Evolutionary conservation across 2,888 invertebrate genomes (phyloP), one percentile per base, ranked within the genome.

Genomic region (Dione vanillae): DNA sequence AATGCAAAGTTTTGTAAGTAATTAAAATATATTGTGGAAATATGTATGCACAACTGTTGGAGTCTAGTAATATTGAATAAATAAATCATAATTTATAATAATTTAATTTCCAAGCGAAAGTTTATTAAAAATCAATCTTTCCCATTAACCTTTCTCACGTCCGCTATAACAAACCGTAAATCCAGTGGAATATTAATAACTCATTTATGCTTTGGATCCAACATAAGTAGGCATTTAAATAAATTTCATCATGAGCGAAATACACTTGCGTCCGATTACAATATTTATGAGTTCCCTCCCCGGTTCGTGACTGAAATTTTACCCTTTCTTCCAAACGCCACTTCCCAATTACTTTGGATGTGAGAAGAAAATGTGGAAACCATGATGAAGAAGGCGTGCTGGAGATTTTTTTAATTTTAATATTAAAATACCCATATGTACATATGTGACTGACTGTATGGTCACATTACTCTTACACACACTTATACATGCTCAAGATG

Each of bases 221-320:
- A 77, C 75, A 74, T 73, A 74, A 73, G 69, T 67, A 74, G 74
- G 67, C 78, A 86, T 87, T 86, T 87, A 85, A 87, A 87, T 87
- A 87, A 83, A 85, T 83, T 85, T 81, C 78, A 77, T 77, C 75
- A 79, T 75, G 74, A 78, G 79, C 77, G 80, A 77, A 74, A 78
- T 76, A 79, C 77, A 77, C 76, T 75, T 76, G 73, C 75, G 76
- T 70, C 76, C 80, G 83, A 87, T 88, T 88, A 88, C 82, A 88
- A 88, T 88, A 88, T 88, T 88, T 88, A 88, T 88, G 87, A 87
- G 83, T 72, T 75, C 74, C 76, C 77, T 69, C 78, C 79, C 80
- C 78, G 75, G 79, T 76, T 78, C 87, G 84, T 86, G 86, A 83
- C 85, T 86, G 79, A 85, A 86, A 85, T 86, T 85, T 82, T 78